phyloP scores from a whole-genome alignment of 2,797 vertebrate genomes.

The Phyllotis vaccarum region DNA sequence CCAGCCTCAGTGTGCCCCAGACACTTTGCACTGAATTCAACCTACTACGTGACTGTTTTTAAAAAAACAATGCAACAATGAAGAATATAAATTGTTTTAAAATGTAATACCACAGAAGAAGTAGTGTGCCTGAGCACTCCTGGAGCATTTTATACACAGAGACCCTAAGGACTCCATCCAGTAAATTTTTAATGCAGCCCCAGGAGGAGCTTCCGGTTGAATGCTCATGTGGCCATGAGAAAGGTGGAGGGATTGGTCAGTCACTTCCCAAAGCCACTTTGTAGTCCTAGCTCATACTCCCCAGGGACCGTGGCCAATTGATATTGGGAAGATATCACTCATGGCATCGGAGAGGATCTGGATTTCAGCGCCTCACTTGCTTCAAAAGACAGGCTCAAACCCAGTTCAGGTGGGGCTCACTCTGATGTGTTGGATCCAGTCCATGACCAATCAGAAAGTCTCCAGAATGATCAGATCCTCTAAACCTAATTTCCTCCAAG shows the following conservation, averaged over 20 bases:
- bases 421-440: neutral
- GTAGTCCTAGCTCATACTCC: neutral
- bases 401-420: neutral
- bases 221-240: neutral
- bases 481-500: conserved; percentile 6
- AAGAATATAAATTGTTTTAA: conserved; percentile 22
- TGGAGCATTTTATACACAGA: neutral
- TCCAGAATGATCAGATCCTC: neutral
- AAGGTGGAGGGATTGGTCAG: neutral
- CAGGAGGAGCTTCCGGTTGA: neutral
- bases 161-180: neutral
- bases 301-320: neutral
- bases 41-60: neutral
- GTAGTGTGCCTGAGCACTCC: neutral
- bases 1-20: neutral
- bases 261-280: neutral
- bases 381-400: neutral
- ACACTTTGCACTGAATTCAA: conserved; percentile 25
- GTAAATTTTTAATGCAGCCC: neutral
- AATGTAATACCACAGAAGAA: neutral
- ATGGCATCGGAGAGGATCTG: neutral
- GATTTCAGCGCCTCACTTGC: neutral
- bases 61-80: conserved; percentile 10
- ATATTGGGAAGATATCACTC: neutral
- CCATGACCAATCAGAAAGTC: neutral